Conservation (phyloP, 2,113 vertebrate genomes). For the Grus americana region DNA sequence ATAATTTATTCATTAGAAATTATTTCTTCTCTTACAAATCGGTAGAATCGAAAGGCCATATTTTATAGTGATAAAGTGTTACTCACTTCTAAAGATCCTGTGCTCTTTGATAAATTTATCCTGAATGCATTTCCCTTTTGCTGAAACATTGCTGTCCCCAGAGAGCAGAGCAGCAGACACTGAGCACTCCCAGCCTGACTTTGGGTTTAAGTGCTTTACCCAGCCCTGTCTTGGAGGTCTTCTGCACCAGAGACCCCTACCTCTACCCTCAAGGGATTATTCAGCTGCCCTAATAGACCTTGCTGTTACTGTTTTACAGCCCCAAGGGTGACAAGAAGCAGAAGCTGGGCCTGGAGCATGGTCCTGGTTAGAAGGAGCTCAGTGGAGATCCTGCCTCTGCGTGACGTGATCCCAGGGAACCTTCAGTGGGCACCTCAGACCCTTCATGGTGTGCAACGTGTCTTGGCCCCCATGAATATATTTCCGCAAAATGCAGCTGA, state of each 20-base stretch:
- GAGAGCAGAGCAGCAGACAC: neutral
- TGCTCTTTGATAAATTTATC: neutral
- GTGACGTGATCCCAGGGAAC: neutral
- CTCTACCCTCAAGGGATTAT: neutral
- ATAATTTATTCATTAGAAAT: constrained; percentile 21
- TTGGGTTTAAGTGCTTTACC: neutral
- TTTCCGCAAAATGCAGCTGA: neutral
- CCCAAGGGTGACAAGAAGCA: neutral
- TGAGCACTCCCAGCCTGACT: neutral
- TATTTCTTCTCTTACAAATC: neutral
- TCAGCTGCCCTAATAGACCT: neutral
- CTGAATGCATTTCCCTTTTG: neutral
- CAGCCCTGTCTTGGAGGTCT: neutral
- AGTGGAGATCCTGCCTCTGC: neutral
- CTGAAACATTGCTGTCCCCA: neutral
- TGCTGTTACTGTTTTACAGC: neutral
- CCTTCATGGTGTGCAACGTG: neutral
- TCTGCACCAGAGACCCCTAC: neutral
- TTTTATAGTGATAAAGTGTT: constrained; percentile 6
- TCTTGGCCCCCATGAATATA: neutral
- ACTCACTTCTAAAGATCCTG: neutral
- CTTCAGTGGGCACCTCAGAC: neutral
- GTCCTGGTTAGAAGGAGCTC: neutral
- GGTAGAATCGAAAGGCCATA: neutral
- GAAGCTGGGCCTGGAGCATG: neutral